These are phyloP conservation scores for Chloropsis hardwickii DNA, from an alignment of 2,113 vertebrate genomes.

Conservation along the genomic window DNA sequence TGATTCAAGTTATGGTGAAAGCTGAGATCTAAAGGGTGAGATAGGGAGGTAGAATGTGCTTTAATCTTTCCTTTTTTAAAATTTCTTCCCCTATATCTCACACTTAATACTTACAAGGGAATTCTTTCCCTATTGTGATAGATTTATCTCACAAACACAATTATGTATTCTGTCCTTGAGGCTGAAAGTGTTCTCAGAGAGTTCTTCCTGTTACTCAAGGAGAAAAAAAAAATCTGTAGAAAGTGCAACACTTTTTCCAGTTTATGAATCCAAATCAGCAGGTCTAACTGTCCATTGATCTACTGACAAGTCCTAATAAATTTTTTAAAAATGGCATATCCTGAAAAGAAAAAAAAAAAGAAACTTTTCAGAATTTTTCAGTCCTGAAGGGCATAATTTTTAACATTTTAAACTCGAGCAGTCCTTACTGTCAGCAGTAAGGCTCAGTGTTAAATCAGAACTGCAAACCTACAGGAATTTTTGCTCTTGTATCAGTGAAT, in stretches of 20 bases:
- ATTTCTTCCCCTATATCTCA: not conserved
- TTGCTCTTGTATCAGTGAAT: not conserved
- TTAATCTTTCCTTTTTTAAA: not conserved
- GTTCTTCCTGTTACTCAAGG: not conserved
- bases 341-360: not conserved
- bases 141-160: not conserved
- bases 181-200: not conserved
- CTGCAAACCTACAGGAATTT: not conserved
- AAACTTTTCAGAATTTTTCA: not conserved
- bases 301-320: not conserved
- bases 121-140: not conserved
- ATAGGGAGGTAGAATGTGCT: not conserved
- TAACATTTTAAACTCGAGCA: not conserved
- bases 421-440: not conserved
- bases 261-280: constrained; percentile 33
- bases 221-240: not conserved
- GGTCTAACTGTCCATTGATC: constrained; percentile 24
- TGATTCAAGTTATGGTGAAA: not conserved
- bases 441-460: not conserved
- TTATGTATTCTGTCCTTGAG: constrained; percentile 19
- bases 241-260: not conserved
- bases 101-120: not conserved
- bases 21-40: not conserved
- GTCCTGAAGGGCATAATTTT: not conserved
- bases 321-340: not conserved